Evolutionary conservation across 1,140 invertebrate genomes (phyloP), one percentile per base, ranked within the genome.

Genomic region (Drosophila bocqueti): DNA sequence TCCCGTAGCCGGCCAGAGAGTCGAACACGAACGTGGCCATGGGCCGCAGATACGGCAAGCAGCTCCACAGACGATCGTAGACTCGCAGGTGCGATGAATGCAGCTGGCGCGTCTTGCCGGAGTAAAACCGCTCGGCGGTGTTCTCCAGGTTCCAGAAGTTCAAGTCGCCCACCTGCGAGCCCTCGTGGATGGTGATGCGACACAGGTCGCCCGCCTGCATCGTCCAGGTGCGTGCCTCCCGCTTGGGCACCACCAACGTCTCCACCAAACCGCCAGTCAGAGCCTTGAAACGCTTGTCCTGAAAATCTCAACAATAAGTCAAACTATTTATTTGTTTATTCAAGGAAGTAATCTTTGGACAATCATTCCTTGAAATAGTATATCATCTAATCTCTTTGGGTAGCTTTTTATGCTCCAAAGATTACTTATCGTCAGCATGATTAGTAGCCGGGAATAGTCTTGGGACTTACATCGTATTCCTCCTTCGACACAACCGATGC

Each of bases 61-160:
- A 93, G 72, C 93, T 94, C 94, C 94, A 94, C 4, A 94, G 69
- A 34, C 93, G 74, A 73, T 94, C 94, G 63, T 93, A 93, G 0
- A 91, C 84, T 15, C 87, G 84, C 5, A 94, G 63, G 61, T 94
- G 94, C 3, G 93, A 64, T 3, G 91, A 71, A 55, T 94, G 93
- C 18, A 94, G 64, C 71, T 94, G 94, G 6, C 94, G 83, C 10
- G 94, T 94, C 81, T 94, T 94, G 6, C 93, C 93, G 21, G 93
- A 93, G 54, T 94, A 93, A 79, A 94, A 93, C 29, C 93, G 87
- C 58, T 94, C 94, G 29, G 92, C 84, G 0, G 84, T 82, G 75
- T 94, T 93, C 0, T 94, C 83, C 24, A 93, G 59, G 68, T 94
- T 94, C 93, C 94, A 94, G 26, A 94, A 89, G 62, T 94, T 94